Conservation (phyloP, 1,140 invertebrate species). For the Pentalonia nigronervosa region DNA sequence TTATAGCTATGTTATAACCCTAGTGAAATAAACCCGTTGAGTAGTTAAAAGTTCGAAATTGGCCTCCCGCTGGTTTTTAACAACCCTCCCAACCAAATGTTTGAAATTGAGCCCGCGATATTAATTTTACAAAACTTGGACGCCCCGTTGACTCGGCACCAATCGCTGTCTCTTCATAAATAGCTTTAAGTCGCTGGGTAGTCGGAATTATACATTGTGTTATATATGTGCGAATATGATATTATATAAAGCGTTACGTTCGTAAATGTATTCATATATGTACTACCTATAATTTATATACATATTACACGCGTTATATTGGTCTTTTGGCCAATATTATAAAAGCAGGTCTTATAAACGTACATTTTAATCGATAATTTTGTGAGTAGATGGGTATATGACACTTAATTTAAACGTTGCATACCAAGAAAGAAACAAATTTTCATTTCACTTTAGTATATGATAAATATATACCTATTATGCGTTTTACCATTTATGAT, state of each 20-base stretch:
- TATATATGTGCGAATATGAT: not conserved
- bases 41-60: conserved; percentile 20
- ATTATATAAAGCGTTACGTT: not conserved
- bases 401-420: not conserved
- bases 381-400: not conserved
- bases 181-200: not conserved
- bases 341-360: not conserved
- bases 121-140: conserved; percentile 15
- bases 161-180: not conserved
- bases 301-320: not conserved
- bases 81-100: not conserved
- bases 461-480: not conserved
- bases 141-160: not conserved
- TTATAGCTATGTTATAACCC: not conserved
- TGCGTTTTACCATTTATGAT: not conserved
- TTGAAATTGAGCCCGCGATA: conserved; percentile 18
- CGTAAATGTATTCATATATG: not conserved
- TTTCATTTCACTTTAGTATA: not conserved
- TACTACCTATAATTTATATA: not conserved
- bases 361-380: not conserved
- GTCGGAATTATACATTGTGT: not conserved
- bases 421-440: not conserved
- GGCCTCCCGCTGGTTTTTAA: conserved; percentile 10
- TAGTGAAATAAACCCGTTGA: not conserved
- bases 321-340: not conserved